Conservation (phyloP, 2,888 invertebrate species). For the Neuroscelio doddi region DNA sequence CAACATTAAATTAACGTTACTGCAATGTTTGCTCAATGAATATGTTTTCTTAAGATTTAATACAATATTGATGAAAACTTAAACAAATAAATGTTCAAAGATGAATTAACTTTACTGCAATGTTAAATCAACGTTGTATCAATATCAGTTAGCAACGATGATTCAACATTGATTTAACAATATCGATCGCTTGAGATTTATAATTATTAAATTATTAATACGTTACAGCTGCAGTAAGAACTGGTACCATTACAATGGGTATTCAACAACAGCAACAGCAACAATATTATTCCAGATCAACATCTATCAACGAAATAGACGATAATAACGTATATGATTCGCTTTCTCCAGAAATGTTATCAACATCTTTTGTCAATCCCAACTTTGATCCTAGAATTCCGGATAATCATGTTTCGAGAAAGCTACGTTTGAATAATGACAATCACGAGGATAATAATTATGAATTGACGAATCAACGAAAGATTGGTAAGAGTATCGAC, state of each 20-base stretch:
- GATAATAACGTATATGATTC: slow-evolving; percentile 60
- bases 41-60: too few relatives aligned
- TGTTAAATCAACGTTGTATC: neutral
- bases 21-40: too few relatives aligned
- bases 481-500: slow-evolving; percentile 65
- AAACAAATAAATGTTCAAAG: neutral
- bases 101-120: neutral
- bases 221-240: slow-evolving; percentile 52
- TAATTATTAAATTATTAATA: neutral
- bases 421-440: slow-evolving; percentile 32
- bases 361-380: slow-evolving; percentile 61
- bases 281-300: slow-evolving; percentile 48
- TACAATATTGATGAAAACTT: too few relatives aligned
- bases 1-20: too few relatives aligned
- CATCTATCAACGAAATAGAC: slow-evolving; percentile 53
- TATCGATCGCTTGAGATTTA: neutral
- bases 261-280: slow-evolving; percentile 58
- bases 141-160: neutral
- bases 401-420: slow-evolving; percentile 3
- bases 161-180: neutral
- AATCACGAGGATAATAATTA: slow-evolving; percentile 44
- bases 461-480: slow-evolving; percentile 57
- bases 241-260: slow-evolving; percentile 64
- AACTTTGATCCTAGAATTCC: slow-evolving; percentile 59
- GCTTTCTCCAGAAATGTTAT: slow-evolving; percentile 57